Conservation (phyloP, 1,140 invertebrate species). For the Riptortus pedestris region DNA sequence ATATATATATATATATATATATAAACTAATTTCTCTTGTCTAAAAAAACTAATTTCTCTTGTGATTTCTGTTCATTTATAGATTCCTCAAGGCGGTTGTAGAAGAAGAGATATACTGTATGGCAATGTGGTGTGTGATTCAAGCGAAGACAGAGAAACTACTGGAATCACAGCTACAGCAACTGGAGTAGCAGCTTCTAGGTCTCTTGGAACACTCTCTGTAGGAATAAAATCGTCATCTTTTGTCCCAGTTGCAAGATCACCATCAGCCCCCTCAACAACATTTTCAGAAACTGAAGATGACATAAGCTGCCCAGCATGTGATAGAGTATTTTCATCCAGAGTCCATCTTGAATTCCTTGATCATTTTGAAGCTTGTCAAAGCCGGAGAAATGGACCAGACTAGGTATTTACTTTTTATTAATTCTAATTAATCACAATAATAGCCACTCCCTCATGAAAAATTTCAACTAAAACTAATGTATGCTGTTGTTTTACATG, state of each 20-base stretch:
- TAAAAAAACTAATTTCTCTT: too few species aligned
- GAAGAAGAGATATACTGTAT: neutral
- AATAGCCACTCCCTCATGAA: too few species aligned
- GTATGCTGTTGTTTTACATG: too few species aligned
- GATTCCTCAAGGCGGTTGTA: neutral
- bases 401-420: neutral
- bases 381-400: constrained; percentile 1
- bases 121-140: constrained; percentile 4
- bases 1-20: too few species aligned
- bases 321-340: constrained; percentile 33
- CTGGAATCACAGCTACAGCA: constrained; percentile 19
- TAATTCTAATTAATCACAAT: too few species aligned
- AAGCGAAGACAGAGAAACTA: neutral
- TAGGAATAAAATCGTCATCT: constrained; percentile 1
- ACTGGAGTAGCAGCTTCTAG: constrained; percentile 28
- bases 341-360: constrained; percentile 33
- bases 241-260: constrained; percentile 22
- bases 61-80: neutral
- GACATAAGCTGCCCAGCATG: constrained; percentile 35
- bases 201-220: constrained; percentile 28
- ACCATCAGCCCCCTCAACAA: constrained; percentile 23
- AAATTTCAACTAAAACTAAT: too few species aligned
- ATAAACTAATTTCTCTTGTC: too few species aligned
- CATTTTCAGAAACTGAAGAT: constrained; percentile 31
- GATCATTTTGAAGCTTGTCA: constrained; percentile 35